phyloP scores from a whole-genome alignment of 2,888 invertebrate genomes.

The Phymatocera aterrima region DNA sequence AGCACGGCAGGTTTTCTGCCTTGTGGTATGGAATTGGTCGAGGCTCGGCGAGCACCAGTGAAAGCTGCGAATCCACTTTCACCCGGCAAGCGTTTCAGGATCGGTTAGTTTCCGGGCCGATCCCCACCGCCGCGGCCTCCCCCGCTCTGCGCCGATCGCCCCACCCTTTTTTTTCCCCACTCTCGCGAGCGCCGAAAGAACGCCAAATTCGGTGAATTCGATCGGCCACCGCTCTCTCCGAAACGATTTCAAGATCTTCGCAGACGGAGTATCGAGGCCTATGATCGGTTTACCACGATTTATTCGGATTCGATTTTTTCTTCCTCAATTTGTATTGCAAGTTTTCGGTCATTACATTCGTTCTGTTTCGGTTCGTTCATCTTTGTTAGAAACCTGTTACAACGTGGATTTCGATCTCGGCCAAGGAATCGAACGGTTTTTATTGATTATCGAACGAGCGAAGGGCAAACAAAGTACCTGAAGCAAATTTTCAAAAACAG shows the following conservation, averaged over 20 bases:
- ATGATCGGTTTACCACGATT: not conserved
- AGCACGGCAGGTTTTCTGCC: too few relatives aligned
- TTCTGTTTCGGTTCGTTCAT: too few relatives aligned
- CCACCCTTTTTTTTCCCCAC: not conserved
- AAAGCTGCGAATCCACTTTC: slow-evolving; percentile 74
- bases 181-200: not conserved
- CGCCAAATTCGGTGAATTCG: not conserved
- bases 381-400: too few relatives aligned
- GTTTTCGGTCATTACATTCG: too few relatives aligned
- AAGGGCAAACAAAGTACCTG: too few relatives aligned
- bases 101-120: slow-evolving; percentile 68
- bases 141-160: too few relatives aligned
- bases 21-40: slow-evolving; percentile 32
- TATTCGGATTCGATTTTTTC: too few relatives aligned
- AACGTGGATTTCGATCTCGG: too few relatives aligned
- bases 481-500: too few relatives aligned
- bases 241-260: not conserved
- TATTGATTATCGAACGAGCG: too few relatives aligned
- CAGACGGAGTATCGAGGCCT: not conserved
- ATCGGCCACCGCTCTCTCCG: not conserved
- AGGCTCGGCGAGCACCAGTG: slow-evolving; percentile 62
- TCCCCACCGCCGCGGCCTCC: slow-evolving; percentile 55
- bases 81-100: slow-evolving; percentile 63
- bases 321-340: too few relatives aligned
- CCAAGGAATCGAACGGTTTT: too few relatives aligned